phyloP scores from a whole-genome alignment of 30 jellyfish, hydroid and myxozoan genomes.

The Calvadosia cruxmelitensis region DNA sequence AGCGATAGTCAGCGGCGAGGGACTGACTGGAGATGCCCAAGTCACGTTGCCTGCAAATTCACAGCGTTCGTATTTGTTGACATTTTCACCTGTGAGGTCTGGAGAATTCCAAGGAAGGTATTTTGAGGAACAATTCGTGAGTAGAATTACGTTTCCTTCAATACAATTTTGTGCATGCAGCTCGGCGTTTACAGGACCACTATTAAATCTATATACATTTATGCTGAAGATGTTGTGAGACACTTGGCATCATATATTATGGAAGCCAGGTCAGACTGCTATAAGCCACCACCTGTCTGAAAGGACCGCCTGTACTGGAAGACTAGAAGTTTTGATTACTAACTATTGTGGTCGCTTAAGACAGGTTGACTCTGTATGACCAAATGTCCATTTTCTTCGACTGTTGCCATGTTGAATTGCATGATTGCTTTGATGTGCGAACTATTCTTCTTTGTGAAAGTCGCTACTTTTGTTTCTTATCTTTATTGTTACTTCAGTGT shows the following conservation, averaged over 20 bases:
- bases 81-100: not conserved
- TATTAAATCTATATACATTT: no score
- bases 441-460: not conserved
- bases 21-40: not conserved
- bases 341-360: no score
- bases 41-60: not conserved
- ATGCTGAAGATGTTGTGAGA: no score
- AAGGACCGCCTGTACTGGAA: no score
- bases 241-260: no score
- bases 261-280: no score
- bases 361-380: not conserved
- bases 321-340: no score
- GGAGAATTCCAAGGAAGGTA: not conserved
- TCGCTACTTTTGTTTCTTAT: not conserved
- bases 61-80: not conserved
- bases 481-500: constrained; percentile 26
- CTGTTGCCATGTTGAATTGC: not conserved
- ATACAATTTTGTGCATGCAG: no score
- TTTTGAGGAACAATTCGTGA: no score
- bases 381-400: not conserved
- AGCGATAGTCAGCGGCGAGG: constrained; percentile 41
- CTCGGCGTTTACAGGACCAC: no score
- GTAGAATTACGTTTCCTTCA: no score
- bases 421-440: not conserved
- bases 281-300: no score